These are phyloP conservation scores for Chaetogeoica ovagalla DNA, from an alignment of 2,888 invertebrate genomes.

Conservation along the genomic window DNA sequence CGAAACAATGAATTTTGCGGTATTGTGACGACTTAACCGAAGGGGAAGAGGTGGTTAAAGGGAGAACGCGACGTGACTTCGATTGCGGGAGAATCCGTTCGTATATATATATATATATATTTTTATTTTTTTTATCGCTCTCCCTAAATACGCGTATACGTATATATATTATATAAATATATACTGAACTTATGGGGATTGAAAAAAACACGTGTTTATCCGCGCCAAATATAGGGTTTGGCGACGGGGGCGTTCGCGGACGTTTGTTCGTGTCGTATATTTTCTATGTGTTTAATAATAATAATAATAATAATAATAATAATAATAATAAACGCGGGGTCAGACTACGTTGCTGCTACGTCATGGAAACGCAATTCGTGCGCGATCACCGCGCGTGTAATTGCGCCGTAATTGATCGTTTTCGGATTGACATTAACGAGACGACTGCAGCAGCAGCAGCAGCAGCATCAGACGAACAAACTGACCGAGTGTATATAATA, in stretches of 20 bases:
- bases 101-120: neutral
- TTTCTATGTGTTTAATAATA: neutral
- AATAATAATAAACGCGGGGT: no score
- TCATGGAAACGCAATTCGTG: constrained; percentile 45
- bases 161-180: no score
- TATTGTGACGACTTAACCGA: constrained; percentile 3
- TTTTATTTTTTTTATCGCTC: neutral
- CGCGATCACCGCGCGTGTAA: constrained; percentile 30
- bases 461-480: neutral
- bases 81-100: constrained; percentile 31
- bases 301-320: no score
- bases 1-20: constrained; percentile 50
- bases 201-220: constrained; percentile 35
- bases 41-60: neutral
- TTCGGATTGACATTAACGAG: constrained; percentile 52
- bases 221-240: no score
- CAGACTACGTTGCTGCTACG: constrained; percentile 19
- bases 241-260: constrained; percentile 14
- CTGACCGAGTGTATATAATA: neutral
- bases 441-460: neutral
- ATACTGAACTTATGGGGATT: constrained; percentile 14
- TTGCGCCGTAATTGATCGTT: constrained; percentile 51
- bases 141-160: neutral
- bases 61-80: constrained; percentile 31
- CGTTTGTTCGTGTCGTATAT: neutral